Evolutionary conservation across 2,797 vertebrate species (phyloP), one percentile per base, ranked within the genome.

Genomic region (Poeciliopsis infans): DNA sequence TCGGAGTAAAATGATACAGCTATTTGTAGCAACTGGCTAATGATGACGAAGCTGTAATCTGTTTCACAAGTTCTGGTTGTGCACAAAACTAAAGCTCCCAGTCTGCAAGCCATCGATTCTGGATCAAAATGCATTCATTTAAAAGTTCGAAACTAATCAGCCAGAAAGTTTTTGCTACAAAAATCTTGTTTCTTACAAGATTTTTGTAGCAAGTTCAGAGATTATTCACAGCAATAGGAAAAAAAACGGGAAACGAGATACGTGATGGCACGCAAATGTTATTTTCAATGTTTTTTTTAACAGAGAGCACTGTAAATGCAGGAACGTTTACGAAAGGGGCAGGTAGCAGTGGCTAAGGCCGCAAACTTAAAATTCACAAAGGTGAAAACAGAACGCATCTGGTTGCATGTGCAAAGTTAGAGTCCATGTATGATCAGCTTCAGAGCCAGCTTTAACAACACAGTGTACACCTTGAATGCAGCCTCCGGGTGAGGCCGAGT

Each of bases 401-500:
- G 20, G 13, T 46, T 45, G 1, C 3, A 45, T 71, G n/a, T 71
- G 41, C 68, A 70, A 45, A 45, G 25, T 10, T 45, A 41, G 13
- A 28, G 45, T 71, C 68, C 39, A 7, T 70, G 39, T 43, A 51
- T 6, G 18, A 25, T 2, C 49, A 13, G 33, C 36, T 53, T 43
- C n/a, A 86, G 77, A 79, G 7, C 2, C 46, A 31, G 15, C 51
- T 43, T 77, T 3, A 73, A 79, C 39, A 41, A 39, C 20, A 7
- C 1, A 49, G 23, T 51, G 20, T 20, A 77, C 41, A 80, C 1
- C 75, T 49, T 64, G 18, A 68, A 31, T 33, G 70, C 0, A 25
- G 11, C 77, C 20, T 79, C 2, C 23, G 74, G 57, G 53, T 7
- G 11, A 86, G 77, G 49, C 68, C 66, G 46, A 75, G 23, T 46